phyloP scores from a whole-genome alignment of 2,797 vertebrate species.

The Acestrorhynchus altus region DNA sequence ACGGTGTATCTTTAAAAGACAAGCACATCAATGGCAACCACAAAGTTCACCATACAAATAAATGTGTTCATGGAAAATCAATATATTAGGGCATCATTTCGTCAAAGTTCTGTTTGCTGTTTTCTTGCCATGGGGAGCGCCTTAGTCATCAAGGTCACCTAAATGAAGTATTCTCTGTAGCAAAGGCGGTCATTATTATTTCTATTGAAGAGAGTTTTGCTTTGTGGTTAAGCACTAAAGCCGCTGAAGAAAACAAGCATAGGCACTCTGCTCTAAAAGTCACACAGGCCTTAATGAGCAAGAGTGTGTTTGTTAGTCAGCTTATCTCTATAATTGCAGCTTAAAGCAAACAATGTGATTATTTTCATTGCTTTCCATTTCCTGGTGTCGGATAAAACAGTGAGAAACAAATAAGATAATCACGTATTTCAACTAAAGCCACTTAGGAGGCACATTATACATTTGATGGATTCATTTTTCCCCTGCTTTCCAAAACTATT shows the following conservation, averaged over 20 bases:
- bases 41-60: neutral
- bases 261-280: slow-evolving; percentile 9
- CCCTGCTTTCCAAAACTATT: slow-evolving; percentile 15
- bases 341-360: slow-evolving; percentile 50
- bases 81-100: neutral
- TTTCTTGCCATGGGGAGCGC: slow-evolving; percentile 4
- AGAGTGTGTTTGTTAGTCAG: slow-evolving; percentile 31
- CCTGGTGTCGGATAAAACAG: slow-evolving; percentile 14
- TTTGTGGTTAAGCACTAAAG: slow-evolving; percentile 32
- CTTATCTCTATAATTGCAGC: slow-evolving; percentile 48
- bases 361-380: slow-evolving; percentile 47
- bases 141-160: slow-evolving; percentile 41
- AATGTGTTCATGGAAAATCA: neutral
- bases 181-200: slow-evolving; percentile 32
- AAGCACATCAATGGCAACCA: neutral
- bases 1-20: neutral
- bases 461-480: slow-evolving; percentile 11
- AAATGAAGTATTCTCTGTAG: slow-evolving; percentile 13
- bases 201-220: neutral
- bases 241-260: slow-evolving; percentile 8
- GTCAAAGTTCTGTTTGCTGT: neutral
- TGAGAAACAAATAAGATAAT: slow-evolving; percentile 45
- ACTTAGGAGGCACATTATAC: slow-evolving; percentile 39
- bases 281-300: slow-evolving; percentile 43
- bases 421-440: slow-evolving; percentile 41